Evolutionary conservation across 2,888 invertebrate genomes (phyloP), one percentile per base, ranked within the genome.

Genomic region (Balanococcus diminutus): DNA sequence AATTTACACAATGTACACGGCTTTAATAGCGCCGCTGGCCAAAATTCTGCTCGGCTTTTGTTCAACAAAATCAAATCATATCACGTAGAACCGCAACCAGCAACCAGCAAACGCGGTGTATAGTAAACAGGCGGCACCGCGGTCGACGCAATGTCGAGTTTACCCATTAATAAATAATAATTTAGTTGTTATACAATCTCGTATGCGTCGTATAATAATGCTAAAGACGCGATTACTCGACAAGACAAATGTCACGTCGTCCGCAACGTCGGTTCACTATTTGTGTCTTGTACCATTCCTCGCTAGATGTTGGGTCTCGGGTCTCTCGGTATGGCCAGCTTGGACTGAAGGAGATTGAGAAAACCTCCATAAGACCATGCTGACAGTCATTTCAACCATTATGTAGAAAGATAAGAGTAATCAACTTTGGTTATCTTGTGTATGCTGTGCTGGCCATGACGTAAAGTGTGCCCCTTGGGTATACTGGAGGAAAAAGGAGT

Each of bases 171-270:
- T 61, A 61, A 61, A 61, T 61, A 61, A 61, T 61, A 61, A 61
- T 61, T 61, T 61, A 61, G 61, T 61, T 25, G 61, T 61, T 61
- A 61, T 14, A 61, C 61, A 11, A 61, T 61, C 25, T 56, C 14
- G 9, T 61, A 61, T 61, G 61, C 61, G 14, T 14, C 11, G 61
- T 61, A 61, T 61, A 61, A 61, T 61, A 61, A 61, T 25, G 25
- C 61, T 25, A 61, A 61, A 61, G 61, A 61, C 61, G 25, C 61
- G 61, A 61, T 61, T 61, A 61, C 61, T 61, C 25, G 61, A 61
- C 25, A 61, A 61, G 61, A 61, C 61, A 61, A 61, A 61, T 61
- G 61, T 61, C 61, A 61, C 25, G 61, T 61, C 61, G 61, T 61
- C 25, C 25, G 61, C 61, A 5, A 8, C 11, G 39, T 39, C 6